Percentiles rank a stretch among this genome's conserved stretches.
These are phyloP conservation scores for Polymixis lichenea DNA, from an alignment of 2,888 invertebrate species.

Conservation along the genomic window DNA sequence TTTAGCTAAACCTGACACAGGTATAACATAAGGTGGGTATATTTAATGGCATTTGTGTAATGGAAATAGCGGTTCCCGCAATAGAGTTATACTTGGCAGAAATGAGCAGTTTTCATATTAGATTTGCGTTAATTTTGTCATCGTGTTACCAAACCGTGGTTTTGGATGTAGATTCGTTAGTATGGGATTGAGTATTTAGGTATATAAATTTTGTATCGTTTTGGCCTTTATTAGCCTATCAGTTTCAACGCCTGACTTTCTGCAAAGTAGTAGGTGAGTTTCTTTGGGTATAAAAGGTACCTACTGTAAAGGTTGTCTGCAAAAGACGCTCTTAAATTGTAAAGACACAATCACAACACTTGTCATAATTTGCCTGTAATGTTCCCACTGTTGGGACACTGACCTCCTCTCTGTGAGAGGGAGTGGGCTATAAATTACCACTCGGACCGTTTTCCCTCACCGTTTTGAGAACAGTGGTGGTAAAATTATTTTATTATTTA, in stretches of 20 bases:
- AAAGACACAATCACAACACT: no score
- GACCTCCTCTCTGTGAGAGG: no score
- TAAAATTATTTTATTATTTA: no score
- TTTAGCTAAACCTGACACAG: slow-evolving; percentile 55
- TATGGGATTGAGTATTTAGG: neutral
- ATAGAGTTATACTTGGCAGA: slow-evolving; percentile 40
- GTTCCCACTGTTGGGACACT: no score
- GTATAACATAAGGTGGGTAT: slow-evolving; percentile 18
- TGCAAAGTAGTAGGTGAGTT: neutral
- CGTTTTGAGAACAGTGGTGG: no score
- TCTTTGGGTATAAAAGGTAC: neutral
- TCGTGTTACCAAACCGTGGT: neutral
- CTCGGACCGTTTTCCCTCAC: no score
- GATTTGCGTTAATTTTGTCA: slow-evolving; percentile 31
- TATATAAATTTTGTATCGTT: neutral
- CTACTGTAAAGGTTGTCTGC: no score
- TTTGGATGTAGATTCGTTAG: neutral
- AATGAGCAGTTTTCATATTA: slow-evolving; percentile 51
- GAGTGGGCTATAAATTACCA: no score
- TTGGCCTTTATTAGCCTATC: neutral
- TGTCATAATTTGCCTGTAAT: no score
- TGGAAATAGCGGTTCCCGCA: slow-evolving; percentile 32
- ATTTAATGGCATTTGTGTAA: slow-evolving; percentile 43
- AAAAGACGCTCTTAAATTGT: no score
- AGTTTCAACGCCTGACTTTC: neutral